Conservation (phyloP, 2,113 vertebrate genomes). For the Mesoclemmys tuberculata region DNA sequence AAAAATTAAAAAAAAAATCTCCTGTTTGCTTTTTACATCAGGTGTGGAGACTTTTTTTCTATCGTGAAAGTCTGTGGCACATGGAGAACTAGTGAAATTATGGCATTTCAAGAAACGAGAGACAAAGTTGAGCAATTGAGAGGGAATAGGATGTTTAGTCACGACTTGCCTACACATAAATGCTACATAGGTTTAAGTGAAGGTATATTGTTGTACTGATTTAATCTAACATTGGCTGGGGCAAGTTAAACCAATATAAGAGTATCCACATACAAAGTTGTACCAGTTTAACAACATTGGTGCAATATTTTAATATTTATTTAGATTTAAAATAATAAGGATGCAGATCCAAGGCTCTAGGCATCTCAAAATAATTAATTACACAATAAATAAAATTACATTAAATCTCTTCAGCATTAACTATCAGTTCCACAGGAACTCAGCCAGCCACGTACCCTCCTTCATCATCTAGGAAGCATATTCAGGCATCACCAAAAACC, state of each 20-base stretch:
- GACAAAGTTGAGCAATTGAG: neutral
- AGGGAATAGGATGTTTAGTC: neutral
- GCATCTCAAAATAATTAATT: neutral
- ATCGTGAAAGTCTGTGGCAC: neutral
- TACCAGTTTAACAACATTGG: neutral
- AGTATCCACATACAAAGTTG: neutral
- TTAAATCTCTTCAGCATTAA: neutral
- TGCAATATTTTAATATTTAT: neutral
- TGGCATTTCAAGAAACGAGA: neutral
- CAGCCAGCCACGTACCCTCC: neutral
- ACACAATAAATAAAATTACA: neutral
- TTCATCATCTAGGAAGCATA: neutral
- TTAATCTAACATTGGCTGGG: neutral
- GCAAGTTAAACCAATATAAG: neutral
- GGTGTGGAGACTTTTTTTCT: neutral
- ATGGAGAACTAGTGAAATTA: neutral
- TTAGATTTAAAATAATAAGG: neutral
- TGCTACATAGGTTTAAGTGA: neutral
- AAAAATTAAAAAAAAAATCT: neutral
- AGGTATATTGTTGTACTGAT: neutral
- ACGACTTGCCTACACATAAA: neutral
- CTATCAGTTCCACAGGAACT: neutral
- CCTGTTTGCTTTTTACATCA: neutral
- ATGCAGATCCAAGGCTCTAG: neutral
- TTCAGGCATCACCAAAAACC: neutral